phyloP scores from a whole-genome alignment of 2,888 invertebrate genomes.

The Tineola bisselliella region DNA sequence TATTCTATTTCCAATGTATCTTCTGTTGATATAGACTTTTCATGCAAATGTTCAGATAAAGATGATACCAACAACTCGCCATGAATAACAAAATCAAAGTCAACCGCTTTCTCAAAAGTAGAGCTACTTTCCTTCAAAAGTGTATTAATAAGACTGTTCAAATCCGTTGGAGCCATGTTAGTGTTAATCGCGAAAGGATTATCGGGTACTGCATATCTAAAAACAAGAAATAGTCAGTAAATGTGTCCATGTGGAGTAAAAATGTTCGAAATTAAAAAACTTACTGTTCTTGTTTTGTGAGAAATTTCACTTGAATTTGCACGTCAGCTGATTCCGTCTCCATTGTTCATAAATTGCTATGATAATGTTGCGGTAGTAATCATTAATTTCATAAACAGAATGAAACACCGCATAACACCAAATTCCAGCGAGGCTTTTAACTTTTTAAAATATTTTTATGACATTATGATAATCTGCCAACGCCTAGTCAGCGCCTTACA shows the following conservation, averaged over 20 bases:
- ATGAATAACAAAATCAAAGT: conserved; percentile 89
- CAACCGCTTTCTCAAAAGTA: conserved; percentile 52
- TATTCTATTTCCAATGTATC: conserved; percentile 91
- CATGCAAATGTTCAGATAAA: conserved; percentile 78
- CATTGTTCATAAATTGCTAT: conserved; percentile 23
- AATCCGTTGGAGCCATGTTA: conserved; percentile 72
- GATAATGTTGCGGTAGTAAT: background rate
- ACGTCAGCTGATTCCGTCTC: conserved; percentile 43
- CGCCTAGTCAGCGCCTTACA: too few species aligned
- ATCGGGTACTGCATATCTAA: conserved; percentile 88
- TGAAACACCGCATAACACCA: background rate
- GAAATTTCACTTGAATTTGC: conserved; percentile 80
- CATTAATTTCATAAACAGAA: background rate
- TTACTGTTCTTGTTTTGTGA: conserved; percentile 85
- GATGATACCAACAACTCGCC: conserved; percentile 82
- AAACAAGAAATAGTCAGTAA: conserved; percentile 15
- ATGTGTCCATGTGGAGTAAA: background rate
- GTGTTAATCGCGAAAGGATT: conserved; percentile 84
- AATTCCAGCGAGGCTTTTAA: background rate
- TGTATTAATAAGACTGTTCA: conserved; percentile 84
- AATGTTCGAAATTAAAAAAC: conserved; percentile 34
- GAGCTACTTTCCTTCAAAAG: conserved; percentile 70
- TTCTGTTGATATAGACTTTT: conserved; percentile 82
- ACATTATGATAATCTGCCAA: too few species aligned
- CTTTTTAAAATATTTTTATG: too few species aligned